phyloP scores from a whole-genome alignment of 2,888 invertebrate species.

The Hypselothyrea guttata region DNA sequence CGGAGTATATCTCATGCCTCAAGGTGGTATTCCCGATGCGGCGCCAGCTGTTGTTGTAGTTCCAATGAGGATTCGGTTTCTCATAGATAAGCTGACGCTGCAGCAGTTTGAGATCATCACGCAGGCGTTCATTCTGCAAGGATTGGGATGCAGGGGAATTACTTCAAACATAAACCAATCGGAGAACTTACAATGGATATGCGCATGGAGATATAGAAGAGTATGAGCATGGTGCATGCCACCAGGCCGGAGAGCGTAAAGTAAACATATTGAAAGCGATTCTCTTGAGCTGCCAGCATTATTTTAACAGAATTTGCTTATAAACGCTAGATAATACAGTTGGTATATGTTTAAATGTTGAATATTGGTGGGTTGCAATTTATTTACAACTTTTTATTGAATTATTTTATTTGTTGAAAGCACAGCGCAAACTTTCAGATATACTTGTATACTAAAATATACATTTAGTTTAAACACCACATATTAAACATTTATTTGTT shows the following conservation, averaged over 20 bases:
- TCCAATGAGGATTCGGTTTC: conserved; percentile 74
- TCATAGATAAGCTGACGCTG: conserved; percentile 70
- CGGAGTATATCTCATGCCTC: conserved; percentile 81
- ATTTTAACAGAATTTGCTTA: too few relatives aligned
- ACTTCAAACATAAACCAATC: conserved; percentile 10
- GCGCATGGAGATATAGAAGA: conserved; percentile 78
- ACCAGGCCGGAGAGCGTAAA: conserved; percentile 79
- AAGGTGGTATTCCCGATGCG: conserved; percentile 71
- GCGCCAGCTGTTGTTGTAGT: conserved; percentile 79
- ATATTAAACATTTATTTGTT: too few relatives aligned
- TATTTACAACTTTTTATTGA: too few relatives aligned
- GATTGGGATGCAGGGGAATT: background rate
- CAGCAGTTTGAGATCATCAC: conserved; percentile 64
- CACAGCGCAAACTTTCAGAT: too few relatives aligned
- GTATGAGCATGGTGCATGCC: conserved; percentile 74
- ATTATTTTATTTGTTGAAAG: too few relatives aligned
- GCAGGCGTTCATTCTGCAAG: conserved; percentile 71
- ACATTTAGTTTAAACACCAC: too few relatives aligned
- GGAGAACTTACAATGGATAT: conserved; percentile 74
- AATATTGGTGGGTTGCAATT: too few relatives aligned
- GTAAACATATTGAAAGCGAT: conserved; percentile 78
- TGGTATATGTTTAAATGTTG: too few relatives aligned
- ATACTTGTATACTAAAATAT: too few relatives aligned
- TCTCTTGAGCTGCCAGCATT: conserved; percentile 69
- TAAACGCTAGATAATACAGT: too few relatives aligned